Evolutionary conservation across 2,888 invertebrate species (phyloP).

Genomic region (Sylvicola fuscatus): DNA sequence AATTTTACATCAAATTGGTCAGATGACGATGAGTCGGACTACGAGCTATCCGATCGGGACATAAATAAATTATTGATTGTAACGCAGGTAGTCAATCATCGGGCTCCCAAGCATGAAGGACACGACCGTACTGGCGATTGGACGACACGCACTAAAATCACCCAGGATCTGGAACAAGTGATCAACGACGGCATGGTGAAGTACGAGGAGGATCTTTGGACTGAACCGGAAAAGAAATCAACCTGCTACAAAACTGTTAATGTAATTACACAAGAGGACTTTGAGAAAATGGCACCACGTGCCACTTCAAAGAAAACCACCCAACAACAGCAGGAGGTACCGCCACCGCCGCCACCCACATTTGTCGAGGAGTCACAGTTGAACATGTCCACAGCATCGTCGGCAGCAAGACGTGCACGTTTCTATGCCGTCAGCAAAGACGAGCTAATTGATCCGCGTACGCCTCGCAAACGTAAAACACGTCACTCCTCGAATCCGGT

Average conservation of each 20-base stretch:
- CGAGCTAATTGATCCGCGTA: slow-evolving; percentile 34
- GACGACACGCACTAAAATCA: slow-evolving; percentile 80
- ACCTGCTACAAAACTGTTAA: slow-evolving; percentile 68
- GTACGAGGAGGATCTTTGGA: slow-evolving; percentile 92
- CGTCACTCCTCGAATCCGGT: slow-evolving; percentile 87
- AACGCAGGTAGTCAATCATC: slow-evolving; percentile 42
- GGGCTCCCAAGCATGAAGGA: slow-evolving; percentile 63
- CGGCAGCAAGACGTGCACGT: slow-evolving; percentile 37
- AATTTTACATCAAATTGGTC: slow-evolving; percentile 55
- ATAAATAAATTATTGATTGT: slow-evolving; percentile 89
- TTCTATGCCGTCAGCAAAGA: slow-evolving; percentile 94
- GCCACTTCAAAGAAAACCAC: slow-evolving; percentile 35
- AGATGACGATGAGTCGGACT: slow-evolving; percentile 56
- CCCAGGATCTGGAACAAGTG: slow-evolving; percentile 81
- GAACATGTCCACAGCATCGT: slow-evolving; percentile 5
- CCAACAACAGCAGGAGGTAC: slow-evolving; percentile 43
- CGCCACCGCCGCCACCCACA: slow-evolving; percentile 59
- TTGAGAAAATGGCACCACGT: slow-evolving; percentile 54
- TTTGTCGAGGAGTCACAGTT: slow-evolving; percentile 12
- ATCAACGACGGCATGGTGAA: slow-evolving; percentile 94
- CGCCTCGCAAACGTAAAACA: slow-evolving; percentile 70
- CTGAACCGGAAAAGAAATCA: slow-evolving; percentile 28
- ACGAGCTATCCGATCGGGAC: slow-evolving; percentile 81
- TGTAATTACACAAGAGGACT: slow-evolving; percentile 71
- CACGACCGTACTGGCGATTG: slow-evolving; percentile 82